A percentile compares a stretch with the other conserved stretches of the same genome.
Conservation (phyloP, 2,113 vertebrate genomes). For the Oryzias melastigma region DNA sequence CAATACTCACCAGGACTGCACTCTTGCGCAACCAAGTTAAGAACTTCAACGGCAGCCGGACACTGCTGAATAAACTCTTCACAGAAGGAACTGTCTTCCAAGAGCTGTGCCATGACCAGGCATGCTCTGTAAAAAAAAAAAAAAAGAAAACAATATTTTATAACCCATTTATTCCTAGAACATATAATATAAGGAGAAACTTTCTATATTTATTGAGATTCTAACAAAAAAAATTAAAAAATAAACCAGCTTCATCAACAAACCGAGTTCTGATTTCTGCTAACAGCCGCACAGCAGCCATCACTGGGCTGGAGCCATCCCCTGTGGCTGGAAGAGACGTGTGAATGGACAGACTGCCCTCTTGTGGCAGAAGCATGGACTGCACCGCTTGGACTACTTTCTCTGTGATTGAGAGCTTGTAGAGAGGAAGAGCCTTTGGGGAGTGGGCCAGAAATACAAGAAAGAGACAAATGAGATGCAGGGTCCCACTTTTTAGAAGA, state of each 20-base stretch:
- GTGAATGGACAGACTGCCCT: conserved; percentile 98
- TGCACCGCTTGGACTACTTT: conserved; percentile 99
- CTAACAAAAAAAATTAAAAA: neutral
- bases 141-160: neutral
- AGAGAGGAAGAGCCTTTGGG: conserved; percentile 91
- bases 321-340: conserved; percentile 96
- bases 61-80: conserved; percentile 99
- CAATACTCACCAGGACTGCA: conserved; percentile 89
- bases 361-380: conserved; percentile 98
- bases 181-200: neutral
- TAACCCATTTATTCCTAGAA: neutral
- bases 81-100: conserved; percentile 98
- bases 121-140: conserved; percentile 81
- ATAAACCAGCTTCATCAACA: neutral
- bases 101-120: conserved; percentile 97
- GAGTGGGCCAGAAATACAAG: neutral
- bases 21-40: conserved; percentile 96
- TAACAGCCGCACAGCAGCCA: conserved; percentile 94
- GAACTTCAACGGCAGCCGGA: conserved; percentile 95
- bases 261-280: conserved; percentile 98
- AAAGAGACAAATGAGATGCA: conserved; percentile 7
- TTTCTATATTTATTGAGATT: neutral
- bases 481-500: neutral
- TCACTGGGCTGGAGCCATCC: conserved; percentile 95
- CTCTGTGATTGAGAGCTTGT: conserved; percentile 98